Evolutionary conservation across 1,140 invertebrate species (phyloP).

Genomic region (Matsumurasca onukii): DNA sequence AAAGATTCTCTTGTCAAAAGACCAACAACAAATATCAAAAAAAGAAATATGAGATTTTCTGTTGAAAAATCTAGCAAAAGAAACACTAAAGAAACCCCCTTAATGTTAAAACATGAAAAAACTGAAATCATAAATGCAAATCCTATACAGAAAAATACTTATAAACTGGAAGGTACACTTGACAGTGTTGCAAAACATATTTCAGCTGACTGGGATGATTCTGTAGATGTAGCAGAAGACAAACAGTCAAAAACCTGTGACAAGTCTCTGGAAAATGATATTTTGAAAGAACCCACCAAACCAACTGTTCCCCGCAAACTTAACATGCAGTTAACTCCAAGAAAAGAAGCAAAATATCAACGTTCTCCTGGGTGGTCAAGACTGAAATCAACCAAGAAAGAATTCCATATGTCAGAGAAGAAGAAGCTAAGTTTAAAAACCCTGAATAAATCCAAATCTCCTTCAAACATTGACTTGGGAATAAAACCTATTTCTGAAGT

Average conservation of each 20-base stretch:
- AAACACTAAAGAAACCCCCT: neutral
- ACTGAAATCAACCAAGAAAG: conserved; percentile 4
- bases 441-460: conserved; percentile 3
- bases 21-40: neutral
- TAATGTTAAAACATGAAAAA: conserved; percentile 1
- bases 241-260: neutral
- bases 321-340: neutral
- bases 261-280: neutral
- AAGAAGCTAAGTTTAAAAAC: conserved; percentile 11
- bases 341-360: conserved; percentile 2
- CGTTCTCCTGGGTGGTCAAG: conserved; percentile 11
- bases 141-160: no score
- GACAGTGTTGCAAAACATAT: no score
- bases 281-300: no score
- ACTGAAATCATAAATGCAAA: no score
- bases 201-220: no score
- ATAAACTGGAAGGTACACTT: no score
- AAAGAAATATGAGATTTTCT: neutral
- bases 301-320: no score
- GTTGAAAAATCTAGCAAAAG: neutral
- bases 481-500: no score
- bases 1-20: neutral
- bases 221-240: no score
- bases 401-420: conserved; percentile 9
- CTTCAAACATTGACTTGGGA: no score